A percentile compares a stretch with the other conserved stretches of the same genome.
Conservation (phyloP, 2,797 vertebrate species). For the Dendrocincla tyrannina region DNA sequence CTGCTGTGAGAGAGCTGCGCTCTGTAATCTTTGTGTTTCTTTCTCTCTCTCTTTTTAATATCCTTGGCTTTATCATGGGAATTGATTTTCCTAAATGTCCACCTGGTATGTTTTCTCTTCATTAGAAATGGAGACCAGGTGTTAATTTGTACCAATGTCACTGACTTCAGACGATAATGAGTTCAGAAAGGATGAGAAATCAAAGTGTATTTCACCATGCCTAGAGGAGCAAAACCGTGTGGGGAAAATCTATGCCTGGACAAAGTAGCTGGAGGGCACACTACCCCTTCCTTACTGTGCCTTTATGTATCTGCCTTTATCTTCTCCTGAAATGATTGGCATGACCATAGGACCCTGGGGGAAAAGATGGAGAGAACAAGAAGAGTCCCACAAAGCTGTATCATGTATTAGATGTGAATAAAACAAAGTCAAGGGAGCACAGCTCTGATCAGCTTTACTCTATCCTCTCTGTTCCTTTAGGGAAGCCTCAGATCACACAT, state of each 20-base stretch:
- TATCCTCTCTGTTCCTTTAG: background rate
- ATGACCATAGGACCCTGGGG: background rate
- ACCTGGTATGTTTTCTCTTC: slow-evolving; percentile 47
- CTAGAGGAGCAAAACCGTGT: background rate
- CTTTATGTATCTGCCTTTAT: slow-evolving; percentile 18
- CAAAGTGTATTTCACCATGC: background rate
- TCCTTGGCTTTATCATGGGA: slow-evolving; percentile 58
- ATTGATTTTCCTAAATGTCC: slow-evolving; percentile 56
- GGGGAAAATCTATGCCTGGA: background rate
- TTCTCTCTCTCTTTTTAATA: slow-evolving; percentile 64
- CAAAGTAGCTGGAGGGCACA: background rate
- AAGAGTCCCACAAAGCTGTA: background rate
- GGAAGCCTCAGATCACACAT: background rate
- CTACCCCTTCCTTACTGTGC: background rate
- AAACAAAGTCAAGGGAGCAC: background rate
- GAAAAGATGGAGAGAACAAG: background rate
- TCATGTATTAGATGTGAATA: background rate
- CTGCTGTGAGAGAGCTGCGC: background rate
- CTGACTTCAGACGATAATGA: slow-evolving; percentile 18
- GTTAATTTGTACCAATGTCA: slow-evolving; percentile 39
- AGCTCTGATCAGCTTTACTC: background rate
- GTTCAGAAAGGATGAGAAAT: slow-evolving; percentile 21
- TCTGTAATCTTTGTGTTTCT: background rate
- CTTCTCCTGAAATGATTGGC: background rate
- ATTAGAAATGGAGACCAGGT: background rate